These are phyloP conservation scores for Phania funesta DNA, from an alignment of 2,888 invertebrate species.

Conservation along the genomic window DNA sequence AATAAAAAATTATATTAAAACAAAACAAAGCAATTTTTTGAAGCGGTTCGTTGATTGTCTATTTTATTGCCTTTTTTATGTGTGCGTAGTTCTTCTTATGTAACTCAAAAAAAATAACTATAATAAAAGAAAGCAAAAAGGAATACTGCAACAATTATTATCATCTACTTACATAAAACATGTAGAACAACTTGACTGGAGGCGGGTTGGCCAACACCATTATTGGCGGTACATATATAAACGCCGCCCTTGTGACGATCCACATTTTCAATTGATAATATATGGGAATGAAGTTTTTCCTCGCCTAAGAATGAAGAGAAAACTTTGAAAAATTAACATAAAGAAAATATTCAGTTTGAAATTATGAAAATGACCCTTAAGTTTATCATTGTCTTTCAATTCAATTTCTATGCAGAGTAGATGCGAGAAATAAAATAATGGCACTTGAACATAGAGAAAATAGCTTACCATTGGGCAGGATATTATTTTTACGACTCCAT, in stretches of 20 bases:
- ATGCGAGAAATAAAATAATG: neutral
- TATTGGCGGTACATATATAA: conserved; percentile 84
- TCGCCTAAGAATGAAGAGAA: conserved; percentile 80
- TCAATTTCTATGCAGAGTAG: too few relatives aligned
- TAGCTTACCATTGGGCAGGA: conserved; percentile 80
- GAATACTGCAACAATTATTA: neutral
- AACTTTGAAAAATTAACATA: conserved; percentile 57
- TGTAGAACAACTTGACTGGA: conserved; percentile 84
- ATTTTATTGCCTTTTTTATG: conserved; percentile 21
- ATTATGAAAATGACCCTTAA: conserved; percentile 59
- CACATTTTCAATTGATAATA: conserved; percentile 83
- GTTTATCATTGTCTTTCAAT: conserved; percentile 27
- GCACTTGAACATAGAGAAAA: conserved; percentile 39
- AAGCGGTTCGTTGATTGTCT: conserved; percentile 22
- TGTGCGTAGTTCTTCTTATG: neutral
- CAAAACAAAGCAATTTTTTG: conserved; percentile 42
- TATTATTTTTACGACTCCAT: conserved; percentile 84
- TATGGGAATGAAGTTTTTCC: conserved; percentile 83
- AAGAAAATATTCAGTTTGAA: conserved; percentile 62
- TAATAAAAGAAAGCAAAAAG: neutral
- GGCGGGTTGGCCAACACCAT: conserved; percentile 84
- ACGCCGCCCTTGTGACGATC: conserved; percentile 84
- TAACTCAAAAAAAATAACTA: too few relatives aligned
- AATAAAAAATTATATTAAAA: conserved; percentile 39
- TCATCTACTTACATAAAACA: conserved; percentile 83